Percentiles rank a stretch among this genome's conserved stretches.
These are phyloP conservation scores for Pristionchus mayeri DNA, from an alignment of 2,888 invertebrate species.

Conservation along the genomic window DNA sequence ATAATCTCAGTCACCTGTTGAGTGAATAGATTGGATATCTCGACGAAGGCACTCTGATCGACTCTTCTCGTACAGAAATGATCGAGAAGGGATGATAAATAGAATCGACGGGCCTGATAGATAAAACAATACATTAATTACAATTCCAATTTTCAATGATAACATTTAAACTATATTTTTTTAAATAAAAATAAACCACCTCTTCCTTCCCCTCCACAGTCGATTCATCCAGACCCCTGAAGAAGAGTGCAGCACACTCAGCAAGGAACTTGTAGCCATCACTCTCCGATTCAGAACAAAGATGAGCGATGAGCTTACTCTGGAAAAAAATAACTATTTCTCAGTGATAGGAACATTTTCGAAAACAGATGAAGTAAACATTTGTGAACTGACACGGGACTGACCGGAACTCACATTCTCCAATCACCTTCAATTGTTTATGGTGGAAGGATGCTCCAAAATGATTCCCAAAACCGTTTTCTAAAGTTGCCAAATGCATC, in stretches of 20 bases:
- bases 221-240: background rate
- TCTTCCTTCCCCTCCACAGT: background rate
- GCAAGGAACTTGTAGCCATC: background rate
- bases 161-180: background rate
- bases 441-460: no score
- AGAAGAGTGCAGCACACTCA: background rate
- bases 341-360: background rate
- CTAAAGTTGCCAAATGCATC: no score
- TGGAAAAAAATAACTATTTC: background rate
- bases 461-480: no score
- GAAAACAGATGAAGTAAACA: no score
- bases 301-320: conserved; percentile 2
- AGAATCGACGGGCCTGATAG: conserved; percentile 15
- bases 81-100: conserved; percentile 12
- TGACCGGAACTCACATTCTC: no score
- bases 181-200: background rate
- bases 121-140: background rate
- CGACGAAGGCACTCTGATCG: conserved; percentile 31
- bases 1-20: background rate
- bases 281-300: background rate
- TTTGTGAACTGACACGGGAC: no score
- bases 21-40: background rate
- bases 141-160: background rate
- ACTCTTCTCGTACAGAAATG: background rate
- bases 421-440: no score